phyloP scores from a whole-genome alignment of 2,888 invertebrate species.

The Apantesis nais region DNA sequence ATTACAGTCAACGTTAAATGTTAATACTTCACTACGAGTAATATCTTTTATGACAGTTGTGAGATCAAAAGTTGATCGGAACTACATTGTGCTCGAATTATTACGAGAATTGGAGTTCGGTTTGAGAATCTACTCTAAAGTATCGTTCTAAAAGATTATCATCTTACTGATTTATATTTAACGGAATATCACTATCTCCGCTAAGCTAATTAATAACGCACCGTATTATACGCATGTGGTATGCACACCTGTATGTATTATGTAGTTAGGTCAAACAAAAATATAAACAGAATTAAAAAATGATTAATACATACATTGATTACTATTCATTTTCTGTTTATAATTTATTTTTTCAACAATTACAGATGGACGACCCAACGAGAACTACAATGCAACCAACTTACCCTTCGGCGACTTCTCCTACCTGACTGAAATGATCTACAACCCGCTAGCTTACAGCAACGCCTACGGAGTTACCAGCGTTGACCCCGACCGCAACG shows the following conservation, averaged over 20 bases:
- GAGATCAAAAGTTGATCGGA: too few relatives aligned
- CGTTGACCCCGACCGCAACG: constrained; percentile 70
- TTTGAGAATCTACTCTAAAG: neutral
- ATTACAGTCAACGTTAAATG: too few relatives aligned
- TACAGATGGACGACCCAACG: constrained; percentile 80
- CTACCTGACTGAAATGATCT: constrained; percentile 83
- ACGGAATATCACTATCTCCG: neutral
- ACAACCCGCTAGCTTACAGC: constrained; percentile 75
- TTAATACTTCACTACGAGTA: too few relatives aligned
- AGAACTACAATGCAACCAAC: constrained; percentile 84
- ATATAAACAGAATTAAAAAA: neutral
- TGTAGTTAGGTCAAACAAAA: neutral
- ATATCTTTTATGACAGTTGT: too few relatives aligned
- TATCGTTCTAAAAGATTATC: neutral
- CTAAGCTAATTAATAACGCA: neutral
- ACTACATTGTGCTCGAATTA: too few relatives aligned
- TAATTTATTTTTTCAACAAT: constrained; percentile 19
- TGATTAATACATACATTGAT: neutral
- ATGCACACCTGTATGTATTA: constrained; percentile 2
- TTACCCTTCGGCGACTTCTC: constrained; percentile 84
- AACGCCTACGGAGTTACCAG: constrained; percentile 63
- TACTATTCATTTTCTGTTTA: constrained; percentile 7
- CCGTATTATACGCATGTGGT: constrained; percentile 1
- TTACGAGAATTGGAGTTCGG: too few relatives aligned
- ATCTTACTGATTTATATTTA: neutral